Evolutionary conservation across 2,888 invertebrate species (phyloP).

Genomic region (Drepanosiphum platanoidis): DNA sequence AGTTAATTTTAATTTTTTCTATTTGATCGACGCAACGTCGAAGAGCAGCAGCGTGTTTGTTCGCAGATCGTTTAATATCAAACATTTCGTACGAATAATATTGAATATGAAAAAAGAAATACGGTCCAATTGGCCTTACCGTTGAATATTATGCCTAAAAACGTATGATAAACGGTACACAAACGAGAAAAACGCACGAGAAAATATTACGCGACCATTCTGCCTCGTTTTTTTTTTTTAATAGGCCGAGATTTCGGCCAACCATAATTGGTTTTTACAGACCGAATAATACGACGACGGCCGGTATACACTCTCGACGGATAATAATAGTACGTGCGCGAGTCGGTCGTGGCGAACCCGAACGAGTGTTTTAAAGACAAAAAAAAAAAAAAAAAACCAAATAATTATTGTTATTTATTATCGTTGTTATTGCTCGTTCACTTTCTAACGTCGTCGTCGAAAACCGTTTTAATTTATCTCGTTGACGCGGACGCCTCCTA

Average conservation of each 20-base stretch:
- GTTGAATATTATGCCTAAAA: neutral
- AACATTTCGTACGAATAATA: neutral
- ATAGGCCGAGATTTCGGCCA: neutral
- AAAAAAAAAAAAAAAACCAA: no score
- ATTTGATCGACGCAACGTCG: neutral
- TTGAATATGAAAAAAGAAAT: no score
- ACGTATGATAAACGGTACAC: neutral
- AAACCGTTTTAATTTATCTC: slow-evolving; percentile 23
- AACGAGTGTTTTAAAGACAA: slow-evolving; percentile 29
- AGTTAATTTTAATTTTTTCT: no score
- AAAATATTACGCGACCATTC: neutral
- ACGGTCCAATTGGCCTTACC: neutral
- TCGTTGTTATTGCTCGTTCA: neutral
- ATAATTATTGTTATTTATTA: slow-evolving; percentile 29
- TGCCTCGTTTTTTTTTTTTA: neutral
- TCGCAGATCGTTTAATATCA: neutral
- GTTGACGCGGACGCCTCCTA: neutral
- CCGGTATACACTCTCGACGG: no score
- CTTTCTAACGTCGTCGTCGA: neutral
- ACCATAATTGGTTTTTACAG: neutral
- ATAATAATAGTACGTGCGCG: no score
- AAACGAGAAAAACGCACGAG: neutral
- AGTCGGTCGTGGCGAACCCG: no score
- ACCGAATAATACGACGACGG: neutral
- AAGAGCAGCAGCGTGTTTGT: neutral